These are phyloP conservation scores for Smutsia gigantea DNA, from an alignment of 2,797 vertebrate genomes.

Conservation along the genomic window DNA sequence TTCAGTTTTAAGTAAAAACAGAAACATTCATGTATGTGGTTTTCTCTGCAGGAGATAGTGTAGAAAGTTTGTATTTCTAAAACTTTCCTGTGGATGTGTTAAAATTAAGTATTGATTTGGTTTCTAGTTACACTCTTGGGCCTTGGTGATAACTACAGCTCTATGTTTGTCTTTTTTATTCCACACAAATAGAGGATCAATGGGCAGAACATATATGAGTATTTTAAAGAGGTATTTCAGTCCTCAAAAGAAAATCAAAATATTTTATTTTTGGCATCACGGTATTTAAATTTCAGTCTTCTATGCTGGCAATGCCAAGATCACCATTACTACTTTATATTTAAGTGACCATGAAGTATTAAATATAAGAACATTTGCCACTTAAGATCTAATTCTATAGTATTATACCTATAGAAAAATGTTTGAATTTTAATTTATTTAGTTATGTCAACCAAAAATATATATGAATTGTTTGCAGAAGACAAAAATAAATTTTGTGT, in stretches of 20 bases:
- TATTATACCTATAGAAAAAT: not conserved
- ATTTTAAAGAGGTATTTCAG: constrained; percentile 61
- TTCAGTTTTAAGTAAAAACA: constrained; percentile 59
- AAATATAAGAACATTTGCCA: not conserved
- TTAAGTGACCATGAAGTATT: not conserved
- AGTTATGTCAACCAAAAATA: not conserved
- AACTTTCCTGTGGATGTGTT: constrained; percentile 51
- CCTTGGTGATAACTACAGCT: not conserved
- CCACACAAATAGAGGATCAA: constrained; percentile 75
- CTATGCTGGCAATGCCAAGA: not conserved
- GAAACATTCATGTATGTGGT: not conserved
- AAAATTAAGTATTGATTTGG: constrained; percentile 71
- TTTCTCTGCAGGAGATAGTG: not conserved
- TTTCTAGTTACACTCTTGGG: constrained; percentile 13
- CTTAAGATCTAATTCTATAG: not conserved
- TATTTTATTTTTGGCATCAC: constrained; percentile 51
- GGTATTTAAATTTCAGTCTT: constrained; percentile 55
- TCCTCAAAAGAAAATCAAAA: constrained; percentile 57
- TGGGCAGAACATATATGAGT: constrained; percentile 68
- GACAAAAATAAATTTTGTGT: not conserved
- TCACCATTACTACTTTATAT: not conserved
- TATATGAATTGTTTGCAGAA: not conserved
- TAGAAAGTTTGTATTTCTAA: constrained; percentile 43
- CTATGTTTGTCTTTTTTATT: constrained; percentile 55
- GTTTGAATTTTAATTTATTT: constrained; percentile 37